These are phyloP conservation scores for Campylomormyrus tamandua DNA, from an alignment of 2,113 vertebrate species.

Conservation along the genomic window DNA sequence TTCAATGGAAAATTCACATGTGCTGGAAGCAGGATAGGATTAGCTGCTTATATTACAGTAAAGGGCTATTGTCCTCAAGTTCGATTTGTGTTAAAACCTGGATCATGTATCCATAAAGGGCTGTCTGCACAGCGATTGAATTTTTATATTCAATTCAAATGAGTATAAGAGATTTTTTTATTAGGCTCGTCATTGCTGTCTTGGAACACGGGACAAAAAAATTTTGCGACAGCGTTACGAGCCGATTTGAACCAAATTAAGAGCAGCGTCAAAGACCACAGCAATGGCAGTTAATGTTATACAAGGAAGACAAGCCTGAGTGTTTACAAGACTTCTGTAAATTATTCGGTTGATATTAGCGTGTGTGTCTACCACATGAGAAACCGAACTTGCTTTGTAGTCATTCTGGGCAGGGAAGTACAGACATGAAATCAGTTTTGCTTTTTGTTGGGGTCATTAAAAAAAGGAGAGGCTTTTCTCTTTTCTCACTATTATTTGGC, in stretches of 20 bases:
- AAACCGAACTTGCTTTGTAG: conserved; percentile 47
- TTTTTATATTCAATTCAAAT: conserved; percentile 27
- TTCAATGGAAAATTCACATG: conserved; percentile 11
- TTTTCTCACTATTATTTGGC: not conserved
- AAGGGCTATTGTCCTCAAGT: conserved; percentile 35
- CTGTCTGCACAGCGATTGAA: conserved; percentile 36
- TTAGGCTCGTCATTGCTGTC: not conserved
- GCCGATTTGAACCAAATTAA: not conserved
- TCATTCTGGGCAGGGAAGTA: conserved; percentile 17
- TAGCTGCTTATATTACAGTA: not conserved
- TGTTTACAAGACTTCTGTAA: conserved; percentile 30
- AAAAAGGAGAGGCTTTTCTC: conserved; percentile 9
- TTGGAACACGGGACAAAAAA: not conserved
- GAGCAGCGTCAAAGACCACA: not conserved
- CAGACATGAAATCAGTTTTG: conserved; percentile 20
- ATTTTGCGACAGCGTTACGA: not conserved
- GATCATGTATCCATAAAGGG: conserved; percentile 37
- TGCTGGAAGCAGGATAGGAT: conserved; percentile 10
- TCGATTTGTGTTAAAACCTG: conserved; percentile 40
- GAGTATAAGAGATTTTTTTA: not conserved
- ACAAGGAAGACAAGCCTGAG: conserved; percentile 22
- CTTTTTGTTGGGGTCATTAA: conserved; percentile 18
- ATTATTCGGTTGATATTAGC: conserved; percentile 34
- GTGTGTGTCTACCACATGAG: conserved; percentile 23
- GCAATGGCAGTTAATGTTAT: not conserved